These are phyloP conservation scores for Mastigias papua DNA, from an alignment of 30 jellyfish, hydroid and myxozoan species.

Conservation along the genomic window DNA sequence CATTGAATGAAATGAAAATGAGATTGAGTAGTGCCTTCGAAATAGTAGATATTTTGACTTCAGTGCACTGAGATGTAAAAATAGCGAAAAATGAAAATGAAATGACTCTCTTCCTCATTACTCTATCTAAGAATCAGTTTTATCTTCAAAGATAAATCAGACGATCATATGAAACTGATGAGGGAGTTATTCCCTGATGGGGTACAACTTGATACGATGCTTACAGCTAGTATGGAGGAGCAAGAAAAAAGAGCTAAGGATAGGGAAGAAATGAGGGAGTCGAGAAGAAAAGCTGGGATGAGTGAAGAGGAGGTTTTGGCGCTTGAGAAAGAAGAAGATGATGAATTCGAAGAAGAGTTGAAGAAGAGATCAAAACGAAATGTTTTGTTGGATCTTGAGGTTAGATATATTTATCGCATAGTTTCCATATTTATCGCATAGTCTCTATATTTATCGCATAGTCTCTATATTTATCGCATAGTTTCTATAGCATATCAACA, in stretches of 20 bases:
- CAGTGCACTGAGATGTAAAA: no score
- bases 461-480: no score
- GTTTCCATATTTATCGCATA: no score
- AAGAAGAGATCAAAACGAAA: slow-evolving; percentile 73
- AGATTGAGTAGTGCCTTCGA: no score
- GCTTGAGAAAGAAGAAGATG: slow-evolving; percentile 80
- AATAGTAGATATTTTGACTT: no score
- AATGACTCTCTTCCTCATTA: no score
- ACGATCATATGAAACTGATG: slow-evolving; percentile 63
- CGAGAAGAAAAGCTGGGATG: slow-evolving; percentile 76
- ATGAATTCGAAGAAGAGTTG: slow-evolving; percentile 69
- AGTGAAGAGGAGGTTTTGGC: slow-evolving; percentile 76
- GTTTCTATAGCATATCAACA: no score
- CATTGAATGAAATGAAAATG: no score
- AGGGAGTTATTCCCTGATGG: slow-evolving; percentile 65
- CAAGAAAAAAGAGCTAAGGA: slow-evolving; percentile 75
- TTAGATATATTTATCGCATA: background rate
- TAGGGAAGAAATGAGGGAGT: slow-evolving; percentile 55
- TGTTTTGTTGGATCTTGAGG: slow-evolving; percentile 79
- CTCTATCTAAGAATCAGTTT: no score
- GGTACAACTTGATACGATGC: slow-evolving; percentile 51
- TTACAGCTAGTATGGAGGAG: slow-evolving; percentile 73
- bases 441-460: no score
- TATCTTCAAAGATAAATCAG: slow-evolving; percentile 77
- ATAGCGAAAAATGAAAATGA: no score